Conservation (phyloP, 2,888 invertebrate species). For the Notodonta dromedarius region DNA sequence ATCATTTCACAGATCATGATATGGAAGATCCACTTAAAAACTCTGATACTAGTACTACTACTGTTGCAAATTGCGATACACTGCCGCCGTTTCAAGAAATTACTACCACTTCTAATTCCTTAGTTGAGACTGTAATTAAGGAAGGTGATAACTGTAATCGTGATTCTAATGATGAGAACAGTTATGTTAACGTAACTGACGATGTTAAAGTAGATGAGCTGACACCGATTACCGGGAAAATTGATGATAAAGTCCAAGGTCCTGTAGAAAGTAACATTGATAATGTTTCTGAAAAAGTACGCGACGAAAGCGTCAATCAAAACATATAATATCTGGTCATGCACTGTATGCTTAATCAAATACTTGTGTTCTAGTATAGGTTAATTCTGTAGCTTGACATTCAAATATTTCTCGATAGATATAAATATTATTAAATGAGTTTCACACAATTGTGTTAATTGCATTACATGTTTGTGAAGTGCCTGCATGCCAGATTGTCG, state of each 20-base stretch:
- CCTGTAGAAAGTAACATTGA: neutral
- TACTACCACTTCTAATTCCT: neutral
- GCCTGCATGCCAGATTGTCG: neutral
- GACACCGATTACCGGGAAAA: neutral
- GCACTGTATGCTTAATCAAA: neutral
- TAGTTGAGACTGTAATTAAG: constrained; percentile 6
- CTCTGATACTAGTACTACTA: constrained; percentile 20
- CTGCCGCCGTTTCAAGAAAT: neutral
- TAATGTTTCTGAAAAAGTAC: neutral
- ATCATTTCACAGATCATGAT: constrained; percentile 30
- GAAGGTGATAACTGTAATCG: constrained; percentile 1
- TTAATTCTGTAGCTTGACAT: neutral
- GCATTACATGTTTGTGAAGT: neutral
- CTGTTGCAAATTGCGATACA: neutral
- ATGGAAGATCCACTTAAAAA: constrained; percentile 49
- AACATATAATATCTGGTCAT: neutral
- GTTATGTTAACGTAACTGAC: constrained; percentile 12
- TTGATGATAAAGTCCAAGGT: constrained; percentile 1
- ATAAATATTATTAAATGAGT: neutral
- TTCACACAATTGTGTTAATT: neutral
- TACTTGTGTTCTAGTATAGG: neutral
- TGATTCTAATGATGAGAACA: constrained; percentile 9
- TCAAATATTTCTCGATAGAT: neutral
- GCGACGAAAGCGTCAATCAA: neutral
- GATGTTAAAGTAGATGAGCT: constrained; percentile 9